A percentile compares a stretch with the other conserved stretches of the same genome.
Evolutionary conservation across 2,888 invertebrate species (phyloP).

Genomic region (Drosophila neoperkinsi): DNA sequence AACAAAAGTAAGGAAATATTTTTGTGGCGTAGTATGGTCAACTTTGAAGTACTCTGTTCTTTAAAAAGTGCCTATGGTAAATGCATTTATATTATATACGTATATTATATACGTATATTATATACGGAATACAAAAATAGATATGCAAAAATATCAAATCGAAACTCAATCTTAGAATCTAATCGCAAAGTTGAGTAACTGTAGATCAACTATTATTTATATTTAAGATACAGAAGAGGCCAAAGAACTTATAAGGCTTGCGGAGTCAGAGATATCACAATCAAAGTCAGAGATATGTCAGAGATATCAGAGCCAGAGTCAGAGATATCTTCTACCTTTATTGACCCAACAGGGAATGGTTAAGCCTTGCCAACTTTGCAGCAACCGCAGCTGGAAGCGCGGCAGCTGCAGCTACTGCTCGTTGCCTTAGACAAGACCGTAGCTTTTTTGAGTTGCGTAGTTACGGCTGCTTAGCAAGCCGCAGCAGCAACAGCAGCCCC

Average conservation of each 20-base stretch:
- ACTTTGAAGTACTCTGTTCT: not conserved
- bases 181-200: not conserved
- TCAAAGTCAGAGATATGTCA: not conserved
- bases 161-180: not conserved
- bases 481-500: constrained; percentile 11
- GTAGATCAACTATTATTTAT: not conserved
- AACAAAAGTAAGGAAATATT: constrained; percentile 8
- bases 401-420: constrained; percentile 14
- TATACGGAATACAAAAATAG: not conserved
- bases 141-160: not conserved
- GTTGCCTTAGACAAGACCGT: constrained; percentile 6
- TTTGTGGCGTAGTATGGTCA: not conserved
- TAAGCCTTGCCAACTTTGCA: not conserved
- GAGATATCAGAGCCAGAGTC: not conserved
- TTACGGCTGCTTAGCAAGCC: constrained; percentile 35
- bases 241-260: not conserved
- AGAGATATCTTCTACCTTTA: not conserved
- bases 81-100: not conserved
- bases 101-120: too few species aligned
- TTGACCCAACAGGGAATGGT: constrained; percentile 9
- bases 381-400: not conserved
- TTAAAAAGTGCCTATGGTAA: not conserved
- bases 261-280: not conserved
- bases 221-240: not conserved
- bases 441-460: constrained; percentile 40